phyloP scores from a whole-genome alignment of 2,888 invertebrate genomes.

The Cheilosia soror region DNA sequence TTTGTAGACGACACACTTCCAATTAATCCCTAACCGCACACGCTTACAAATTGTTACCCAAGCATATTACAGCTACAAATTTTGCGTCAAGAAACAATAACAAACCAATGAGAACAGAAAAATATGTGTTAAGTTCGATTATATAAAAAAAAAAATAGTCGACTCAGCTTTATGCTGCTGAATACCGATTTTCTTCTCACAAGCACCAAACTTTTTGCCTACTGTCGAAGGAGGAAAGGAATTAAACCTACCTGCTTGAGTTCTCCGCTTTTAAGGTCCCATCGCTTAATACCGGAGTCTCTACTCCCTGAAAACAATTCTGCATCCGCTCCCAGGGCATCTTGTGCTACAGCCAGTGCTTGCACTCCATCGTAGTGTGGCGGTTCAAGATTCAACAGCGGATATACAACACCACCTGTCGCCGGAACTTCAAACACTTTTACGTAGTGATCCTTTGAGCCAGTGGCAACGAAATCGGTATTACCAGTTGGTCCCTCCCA shows the following conservation, averaged over 20 bases:
- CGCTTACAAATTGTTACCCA: slow-evolving; percentile 60
- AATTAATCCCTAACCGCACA: slow-evolving; percentile 49
- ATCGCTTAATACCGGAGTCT: slow-evolving; percentile 94
- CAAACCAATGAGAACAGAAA: slow-evolving; percentile 63
- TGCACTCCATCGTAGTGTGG: slow-evolving; percentile 96
- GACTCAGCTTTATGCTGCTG: slow-evolving; percentile 16
- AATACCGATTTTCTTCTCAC: slow-evolving; percentile 17
- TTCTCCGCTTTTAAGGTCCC: slow-evolving; percentile 86
- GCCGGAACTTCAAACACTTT: slow-evolving; percentile 85
- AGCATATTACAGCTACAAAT: slow-evolving; percentile 62
- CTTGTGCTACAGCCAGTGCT: slow-evolving; percentile 88
- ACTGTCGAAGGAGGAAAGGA: slow-evolving; percentile 19
- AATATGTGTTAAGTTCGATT: slow-evolving; percentile 31
- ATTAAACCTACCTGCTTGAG: slow-evolving; percentile 78
- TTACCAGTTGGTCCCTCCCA: slow-evolving; percentile 83
- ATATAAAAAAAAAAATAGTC: too few relatives aligned
- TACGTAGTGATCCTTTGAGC: slow-evolving; percentile 94
- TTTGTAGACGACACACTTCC: slow-evolving; percentile 53
- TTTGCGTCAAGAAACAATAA: slow-evolving; percentile 54
- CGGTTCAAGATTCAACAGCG: slow-evolving; percentile 89
- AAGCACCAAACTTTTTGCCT: slow-evolving; percentile 57
- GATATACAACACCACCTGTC: slow-evolving; percentile 85
- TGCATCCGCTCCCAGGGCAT: slow-evolving; percentile 82
- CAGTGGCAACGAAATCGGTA: slow-evolving; percentile 89
- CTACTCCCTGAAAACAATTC: slow-evolving; percentile 92